phyloP scores from a whole-genome alignment of 2,797 vertebrate species.

The Telmatherina bonti region DNA sequence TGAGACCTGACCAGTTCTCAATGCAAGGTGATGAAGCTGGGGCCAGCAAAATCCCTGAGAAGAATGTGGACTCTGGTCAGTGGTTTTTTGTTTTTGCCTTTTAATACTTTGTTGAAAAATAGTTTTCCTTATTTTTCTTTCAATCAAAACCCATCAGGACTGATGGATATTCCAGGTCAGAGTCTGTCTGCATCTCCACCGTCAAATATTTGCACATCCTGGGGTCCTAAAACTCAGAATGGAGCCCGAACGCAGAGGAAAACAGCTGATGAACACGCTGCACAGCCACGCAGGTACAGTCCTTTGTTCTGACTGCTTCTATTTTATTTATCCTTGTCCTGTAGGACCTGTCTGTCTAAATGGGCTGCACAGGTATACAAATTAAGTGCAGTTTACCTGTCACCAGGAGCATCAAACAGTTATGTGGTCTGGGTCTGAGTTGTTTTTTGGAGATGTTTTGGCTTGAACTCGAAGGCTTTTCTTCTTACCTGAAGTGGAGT shows the following conservation, averaged over 20 bases:
- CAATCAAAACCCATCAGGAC: not conserved
- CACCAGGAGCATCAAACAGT: too few relatives aligned
- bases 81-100: not conserved
- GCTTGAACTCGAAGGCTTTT: too few relatives aligned
- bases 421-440: too few relatives aligned
- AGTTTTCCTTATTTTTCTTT: not conserved
- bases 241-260: constrained; percentile 30
- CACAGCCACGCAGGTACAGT: constrained; percentile 74
- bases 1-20: constrained; percentile 10
- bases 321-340: too few relatives aligned
- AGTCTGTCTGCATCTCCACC: not conserved
- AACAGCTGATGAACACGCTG: not conserved
- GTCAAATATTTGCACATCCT: constrained; percentile 77
- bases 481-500: too few relatives aligned
- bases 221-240: constrained; percentile 46
- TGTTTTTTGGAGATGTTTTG: not conserved
- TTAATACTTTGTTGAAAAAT: too few relatives aligned
- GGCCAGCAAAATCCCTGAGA: constrained; percentile 47
- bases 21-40: constrained; percentile 21
- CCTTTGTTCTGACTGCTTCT: too few relatives aligned
- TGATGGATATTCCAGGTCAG: constrained; percentile 43
- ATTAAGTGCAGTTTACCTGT: too few relatives aligned
- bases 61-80: constrained; percentile 47
- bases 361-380: not conserved
- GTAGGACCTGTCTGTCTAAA: too few relatives aligned